A percentile compares a stretch with the other conserved stretches of the same genome.
Evolutionary conservation across 2,888 invertebrate genomes (phyloP).

Genomic region (Rotaria sp.): DNA sequence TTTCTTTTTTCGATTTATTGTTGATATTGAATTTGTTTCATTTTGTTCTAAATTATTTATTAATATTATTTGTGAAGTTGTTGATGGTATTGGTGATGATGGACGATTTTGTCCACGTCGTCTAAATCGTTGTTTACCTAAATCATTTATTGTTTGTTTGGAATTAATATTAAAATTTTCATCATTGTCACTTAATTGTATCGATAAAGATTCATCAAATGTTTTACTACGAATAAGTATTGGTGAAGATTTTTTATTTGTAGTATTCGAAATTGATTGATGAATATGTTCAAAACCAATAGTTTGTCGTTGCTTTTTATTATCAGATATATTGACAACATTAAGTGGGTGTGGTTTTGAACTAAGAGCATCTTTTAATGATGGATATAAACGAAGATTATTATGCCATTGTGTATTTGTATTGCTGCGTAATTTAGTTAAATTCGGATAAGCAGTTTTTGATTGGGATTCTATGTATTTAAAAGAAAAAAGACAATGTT

Average conservation of each 20-base stretch:
- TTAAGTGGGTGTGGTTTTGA: not conserved
- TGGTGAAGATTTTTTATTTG: not conserved
- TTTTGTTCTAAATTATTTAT: not conserved
- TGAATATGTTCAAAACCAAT: not conserved
- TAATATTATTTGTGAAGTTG: not conserved
- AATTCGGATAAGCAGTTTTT: not conserved
- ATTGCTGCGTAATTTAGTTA: not conserved
- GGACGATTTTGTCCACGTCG: not conserved
- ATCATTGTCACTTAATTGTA: not conserved
- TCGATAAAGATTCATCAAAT: not conserved
- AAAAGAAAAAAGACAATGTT: not conserved
- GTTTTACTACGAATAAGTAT: not conserved
- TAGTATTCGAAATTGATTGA: not conserved
- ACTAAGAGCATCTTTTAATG: not conserved
- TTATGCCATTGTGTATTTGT: not conserved
- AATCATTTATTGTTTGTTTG: not conserved
- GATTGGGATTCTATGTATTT: not conserved
- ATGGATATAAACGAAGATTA: slow-evolving; percentile 16
- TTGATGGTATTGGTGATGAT: not conserved
- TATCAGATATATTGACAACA: not conserved
- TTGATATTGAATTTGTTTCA: not conserved
- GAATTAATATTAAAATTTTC: not conserved
- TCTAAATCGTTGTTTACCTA: slow-evolving; percentile 7
- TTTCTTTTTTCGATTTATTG: slow-evolving; percentile 9
- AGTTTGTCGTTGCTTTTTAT: not conserved